Conservation (phyloP, 2,797 vertebrate species). For the Rousettus madagascariensis region DNA sequence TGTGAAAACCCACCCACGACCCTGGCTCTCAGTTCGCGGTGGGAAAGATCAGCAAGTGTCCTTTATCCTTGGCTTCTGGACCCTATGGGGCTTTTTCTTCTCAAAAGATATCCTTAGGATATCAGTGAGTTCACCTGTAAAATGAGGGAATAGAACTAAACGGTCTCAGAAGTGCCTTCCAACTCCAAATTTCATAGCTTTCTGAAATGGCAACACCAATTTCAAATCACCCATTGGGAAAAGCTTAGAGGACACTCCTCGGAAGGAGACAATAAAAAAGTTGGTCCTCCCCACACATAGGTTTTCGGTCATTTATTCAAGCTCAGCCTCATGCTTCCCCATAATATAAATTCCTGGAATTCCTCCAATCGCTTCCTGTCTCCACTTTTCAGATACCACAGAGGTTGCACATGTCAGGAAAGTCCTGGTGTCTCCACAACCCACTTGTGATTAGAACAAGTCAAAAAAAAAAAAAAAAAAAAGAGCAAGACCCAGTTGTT, state of each 20-base stretch:
- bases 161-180: neutral
- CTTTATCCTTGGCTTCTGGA: neutral
- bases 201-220: neutral
- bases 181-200: neutral
- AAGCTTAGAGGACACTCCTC: neutral
- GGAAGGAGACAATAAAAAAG: neutral
- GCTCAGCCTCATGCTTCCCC: neutral
- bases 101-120: neutral
- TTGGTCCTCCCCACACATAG: neutral
- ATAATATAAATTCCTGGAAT: neutral
- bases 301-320: neutral
- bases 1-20: neutral
- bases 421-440: neutral
- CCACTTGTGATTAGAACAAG: neutral
- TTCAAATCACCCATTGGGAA: neutral
- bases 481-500: neutral
- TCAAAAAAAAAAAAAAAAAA: neutral
- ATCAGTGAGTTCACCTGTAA: slow-evolving; percentile 5
- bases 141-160: neutral
- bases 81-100: neutral
- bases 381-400: neutral
- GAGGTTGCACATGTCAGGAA: neutral
- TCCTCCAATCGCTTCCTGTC: neutral
- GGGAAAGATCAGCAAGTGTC: neutral
- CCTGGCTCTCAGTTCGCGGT: neutral